phyloP scores from a whole-genome alignment of 2,113 vertebrate species.

The Cyphomyrus discorhynchus region DNA sequence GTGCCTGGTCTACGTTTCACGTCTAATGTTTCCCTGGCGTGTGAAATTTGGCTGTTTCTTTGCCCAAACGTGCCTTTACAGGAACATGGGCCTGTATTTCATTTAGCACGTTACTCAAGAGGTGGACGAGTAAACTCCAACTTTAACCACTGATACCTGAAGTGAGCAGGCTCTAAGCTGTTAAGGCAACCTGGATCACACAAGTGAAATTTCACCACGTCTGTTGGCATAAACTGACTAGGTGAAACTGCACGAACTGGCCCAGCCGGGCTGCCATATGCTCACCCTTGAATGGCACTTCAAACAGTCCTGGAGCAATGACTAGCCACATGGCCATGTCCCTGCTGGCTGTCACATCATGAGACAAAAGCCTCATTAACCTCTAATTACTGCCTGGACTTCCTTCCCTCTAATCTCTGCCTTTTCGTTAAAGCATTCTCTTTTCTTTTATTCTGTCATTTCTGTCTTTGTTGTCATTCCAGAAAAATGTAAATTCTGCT shows the following conservation, averaged over 20 bases:
- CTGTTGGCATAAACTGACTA: background rate
- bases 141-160: background rate
- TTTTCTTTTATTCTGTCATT: background rate
- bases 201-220: background rate
- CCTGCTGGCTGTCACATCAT: background rate
- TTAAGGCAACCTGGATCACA: background rate
- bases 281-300: background rate
- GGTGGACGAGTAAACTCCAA: background rate
- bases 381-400: background rate
- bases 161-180: background rate
- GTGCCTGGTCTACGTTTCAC: background rate
- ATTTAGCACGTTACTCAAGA: background rate
- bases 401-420: background rate
- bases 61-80: background rate
- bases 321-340: background rate
- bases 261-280: background rate
- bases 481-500: background rate
- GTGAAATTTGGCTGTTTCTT: background rate
- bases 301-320: background rate
- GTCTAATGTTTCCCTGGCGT: background rate
- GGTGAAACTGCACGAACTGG: background rate
- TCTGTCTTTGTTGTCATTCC: background rate
- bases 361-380: conserved; percentile 9
- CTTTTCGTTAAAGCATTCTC: background rate
- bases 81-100: background rate